Evolutionary conservation across 2,888 invertebrate species (phyloP), one percentile per base, ranked within the genome.

Genomic region (Ditylenchus weischeri): DNA sequence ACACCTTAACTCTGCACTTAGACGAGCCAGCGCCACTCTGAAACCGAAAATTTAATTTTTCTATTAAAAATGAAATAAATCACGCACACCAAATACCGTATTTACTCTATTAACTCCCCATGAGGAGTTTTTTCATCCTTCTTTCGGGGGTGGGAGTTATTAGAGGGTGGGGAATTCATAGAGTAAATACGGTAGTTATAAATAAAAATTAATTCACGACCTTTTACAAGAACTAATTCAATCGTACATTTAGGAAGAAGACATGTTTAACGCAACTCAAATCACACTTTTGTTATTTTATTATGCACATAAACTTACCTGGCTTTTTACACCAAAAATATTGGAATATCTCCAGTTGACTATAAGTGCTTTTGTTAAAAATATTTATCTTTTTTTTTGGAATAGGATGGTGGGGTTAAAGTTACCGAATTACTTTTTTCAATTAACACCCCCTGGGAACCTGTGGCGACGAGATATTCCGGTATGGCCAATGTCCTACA

Each of bases 1-100:
- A 96, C 87, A 93, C 93, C 63, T 93, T 92, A 62, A 95, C 92
- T 70, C 95, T 87, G 29, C 93, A 91, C 86, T 91, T 91, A 1
- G 94, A 91, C 68, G 93, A 91, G 64, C 93, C 94, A 62, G 93
- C 91, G 84, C 91, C 91, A 73, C 93, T 90, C 87, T 88, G 83
- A 60, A 85, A 84, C 69, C 69, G 51, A 72, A 76, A 13, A 43
- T 5, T 50, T 47, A 35, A 48, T 51, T 19, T 8, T 59, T 48
- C 7, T 5, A 48, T 1, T n/a, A 19, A 48, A 38, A n/a, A 21
- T 15, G 3, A 58, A 21, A n/a, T n/a, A 23, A 38, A 47, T 21
- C 0, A 1, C 21, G 13, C 47, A 23, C 15, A 59, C n/a, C 29
- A 60, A 60, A 7, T 18, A n/a, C n/a, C n/a, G n/a, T n/a, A n/a